These are phyloP conservation scores for Caerostris darwini DNA, from an alignment of 1,140 invertebrate species.

Conservation along the genomic window DNA sequence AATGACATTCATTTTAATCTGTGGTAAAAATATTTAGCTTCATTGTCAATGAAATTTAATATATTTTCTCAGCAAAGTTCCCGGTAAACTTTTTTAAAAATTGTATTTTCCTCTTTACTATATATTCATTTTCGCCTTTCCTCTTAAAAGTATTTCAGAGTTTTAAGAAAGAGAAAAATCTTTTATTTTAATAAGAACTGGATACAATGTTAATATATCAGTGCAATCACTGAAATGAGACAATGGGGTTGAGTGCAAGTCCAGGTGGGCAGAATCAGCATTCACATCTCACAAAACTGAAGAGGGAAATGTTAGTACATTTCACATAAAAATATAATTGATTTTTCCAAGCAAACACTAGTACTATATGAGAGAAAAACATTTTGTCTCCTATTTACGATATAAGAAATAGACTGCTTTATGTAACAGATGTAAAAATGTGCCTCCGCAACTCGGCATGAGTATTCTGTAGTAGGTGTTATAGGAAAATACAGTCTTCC, in stretches of 20 bases:
- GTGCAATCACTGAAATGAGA: conserved; percentile 8
- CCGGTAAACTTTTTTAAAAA: no score
- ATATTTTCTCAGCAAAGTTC: no score
- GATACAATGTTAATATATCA: neutral
- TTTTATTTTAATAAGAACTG: neutral
- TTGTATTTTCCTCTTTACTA: no score
- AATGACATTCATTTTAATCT: no score
- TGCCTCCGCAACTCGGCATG: conserved; percentile 51
- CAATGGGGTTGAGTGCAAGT: conserved; percentile 28
- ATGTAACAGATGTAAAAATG: conserved; percentile 74
- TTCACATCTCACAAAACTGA: conserved; percentile 37
- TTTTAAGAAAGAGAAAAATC: neutral
- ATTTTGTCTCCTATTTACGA: conserved; percentile 33
- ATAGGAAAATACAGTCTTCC: conserved; percentile 75
- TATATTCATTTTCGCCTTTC: neutral
- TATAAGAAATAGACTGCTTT: conserved; percentile 62
- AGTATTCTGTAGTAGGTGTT: conserved; percentile 48
- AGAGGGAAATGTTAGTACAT: conserved; percentile 3
- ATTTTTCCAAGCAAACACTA: conserved; percentile 29
- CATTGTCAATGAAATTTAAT: no score
- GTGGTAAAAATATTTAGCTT: no score
- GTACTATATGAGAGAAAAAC: neutral
- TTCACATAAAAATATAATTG: conserved; percentile 65
- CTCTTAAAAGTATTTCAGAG: neutral
- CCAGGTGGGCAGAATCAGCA: neutral